Base-by-base conservation (phyloP, 2,888 invertebrate species). In the Sesia bembeciformis region DNA sequence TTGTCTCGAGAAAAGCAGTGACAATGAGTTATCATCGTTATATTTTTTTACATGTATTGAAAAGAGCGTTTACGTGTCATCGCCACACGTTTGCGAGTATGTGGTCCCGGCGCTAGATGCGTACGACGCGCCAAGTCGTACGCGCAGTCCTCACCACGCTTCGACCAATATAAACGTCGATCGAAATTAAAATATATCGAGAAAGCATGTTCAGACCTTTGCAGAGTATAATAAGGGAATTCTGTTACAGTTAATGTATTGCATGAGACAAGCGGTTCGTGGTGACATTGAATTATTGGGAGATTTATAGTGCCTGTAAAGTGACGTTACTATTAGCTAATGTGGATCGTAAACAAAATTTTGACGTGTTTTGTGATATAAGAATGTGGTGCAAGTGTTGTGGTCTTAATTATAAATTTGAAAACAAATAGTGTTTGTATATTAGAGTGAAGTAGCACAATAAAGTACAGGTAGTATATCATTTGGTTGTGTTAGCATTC, bases 161-260 rank as follows among this genome's bases (percentile, higher is more conserved):
- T 68, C 80, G 78, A 69, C 79, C 76, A 78, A 81, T 81, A 79
- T 79, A 80, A 84, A 81, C 85, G 86, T 82, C 76, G 76, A 80
- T 80, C 69, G 72, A 80, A 76, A 73, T 78, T 76, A 74, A 79
- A 81, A 74, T 73, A 74, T 70, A 76, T 67, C 72, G 68, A 67
- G 70, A 76, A 79, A 81, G 71, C 79, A 68, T 72, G 70, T 62
- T 68, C 62, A 63, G 57, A 69, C 68, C 61, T 66, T 69, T 59
- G 59, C 58, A 23, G 1, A 23, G 23, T 23, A 23, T 23, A 23
- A 1, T 23, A 23, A 23, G 2, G 23, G 23, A 23, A 23, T 23
- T 23, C 23, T 23, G 23, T 23, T 23, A 23, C 23, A 23, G 23
- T 23, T 23, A 23, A 23, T 23, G 23, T 23, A 23, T 23, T 23